Evolutionary conservation across 1,140 invertebrate species (phyloP), one percentile per base, ranked within the genome.

Genomic region (Pseudomyrmex pallidus): DNA sequence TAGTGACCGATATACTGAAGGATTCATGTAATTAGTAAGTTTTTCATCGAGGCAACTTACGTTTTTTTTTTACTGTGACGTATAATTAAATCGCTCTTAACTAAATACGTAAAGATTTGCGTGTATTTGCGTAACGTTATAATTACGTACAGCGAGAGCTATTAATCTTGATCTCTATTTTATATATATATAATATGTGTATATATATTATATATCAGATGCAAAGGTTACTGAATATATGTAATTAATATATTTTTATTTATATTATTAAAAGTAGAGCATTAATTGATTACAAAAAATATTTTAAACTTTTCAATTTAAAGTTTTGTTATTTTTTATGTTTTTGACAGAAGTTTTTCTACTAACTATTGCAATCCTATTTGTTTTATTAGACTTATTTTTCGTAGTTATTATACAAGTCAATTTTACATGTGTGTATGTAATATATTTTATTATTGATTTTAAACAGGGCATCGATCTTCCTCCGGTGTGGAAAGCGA

Each of bases 401-500:
- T 1, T 57, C 13, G n/a, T 59, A 46, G 17, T 10, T 52, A 52
- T 64, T 76, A 25, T 25, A 20, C 9, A 22, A 48, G 48, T 12
- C 10, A 66, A 44, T 44, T 76, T 54, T 44, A 12, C 46, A 35
- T 12, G 2, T 5, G 2, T 22, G 20, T 48, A 35, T 5, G 25
- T 15, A 44, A 15, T 35, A 8, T 25, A 7, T 10, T 15, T 25
- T 15, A 13, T 59, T 56, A 12, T 59, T 20, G 15, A 70, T 48
- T 35, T 25, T 0, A 35, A 74, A 48, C 64, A 93, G 94, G 92
- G 84, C 93, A 94, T 73, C 92, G 93, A 74, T 93, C 93, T 57
- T 94, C 92, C 22, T 94, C 93, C 9, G 94, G 93, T 46, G 88
- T 94, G 44, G 95, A 95, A 70, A 95, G 95, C 78, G 95, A 96